Base-by-base conservation (phyloP, 2,797 vertebrate species). In the Apogon talboti region DNA sequence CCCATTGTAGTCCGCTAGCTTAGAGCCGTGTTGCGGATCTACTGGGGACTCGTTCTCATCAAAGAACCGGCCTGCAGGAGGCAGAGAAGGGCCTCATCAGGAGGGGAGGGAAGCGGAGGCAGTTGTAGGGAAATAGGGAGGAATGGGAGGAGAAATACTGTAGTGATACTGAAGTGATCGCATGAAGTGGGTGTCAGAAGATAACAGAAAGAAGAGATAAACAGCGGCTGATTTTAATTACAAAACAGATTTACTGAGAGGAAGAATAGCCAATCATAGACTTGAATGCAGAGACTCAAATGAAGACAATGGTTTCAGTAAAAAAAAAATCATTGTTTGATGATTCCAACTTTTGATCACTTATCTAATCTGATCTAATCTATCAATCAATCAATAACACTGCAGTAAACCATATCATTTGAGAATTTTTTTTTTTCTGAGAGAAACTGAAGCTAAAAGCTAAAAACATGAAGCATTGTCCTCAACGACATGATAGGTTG, bases 1-100 rank as follows among this genome's bases (percentile, higher is more conserved):
- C 96, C 98, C 98, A 91, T 99, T 99, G 95, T 99, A 99, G 96
- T 99, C 98, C 92, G 98, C 98, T 90, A 99, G 94, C 94, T 98
- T 99, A 96, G 97, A 99, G 92, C 96, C 97, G 88, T 96, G 97
- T 92, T 99, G 98, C 62, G 96, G 97, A 94, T 98, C 97, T 96
- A 96, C 97, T 91, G 98, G 98, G 95, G 97, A 99, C 87, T 99
- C 97, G 93, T 99, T 99, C 92, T 99, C 97, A 94, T 99, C 97
- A 98, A 99, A 99, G 96, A 98, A 98, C 72, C 96, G 97, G 96
- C 96, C 97, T 99, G 96, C 92, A 95, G 95, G 91, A 96, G 95
- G 96, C 93, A 95, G 91, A 95, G 93, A 94, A 93, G 91, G 91
- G 92, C 92, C 92, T 89, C 91, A 84, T 94, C 92, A 93, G 92